Percentiles rank a stretch among this genome's conserved stretches.
Conservation (phyloP, 2,888 invertebrate genomes). For the Rhabditoides inermis region DNA sequence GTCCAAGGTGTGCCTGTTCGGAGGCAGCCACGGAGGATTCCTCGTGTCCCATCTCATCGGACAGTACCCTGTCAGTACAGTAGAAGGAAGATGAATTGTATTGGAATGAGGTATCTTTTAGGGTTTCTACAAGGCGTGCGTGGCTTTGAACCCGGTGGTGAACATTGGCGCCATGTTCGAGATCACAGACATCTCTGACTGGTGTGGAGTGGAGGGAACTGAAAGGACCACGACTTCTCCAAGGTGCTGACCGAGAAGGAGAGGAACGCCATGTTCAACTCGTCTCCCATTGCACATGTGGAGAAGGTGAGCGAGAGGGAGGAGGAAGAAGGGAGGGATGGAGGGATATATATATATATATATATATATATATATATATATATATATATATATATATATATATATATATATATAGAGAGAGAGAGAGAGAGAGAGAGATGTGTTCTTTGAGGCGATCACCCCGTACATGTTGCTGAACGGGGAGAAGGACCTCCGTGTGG, state of each 20-base stretch:
- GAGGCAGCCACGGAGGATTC: constrained; percentile 87
- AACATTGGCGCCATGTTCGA: constrained; percentile 68
- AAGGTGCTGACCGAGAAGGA: constrained; percentile 21
- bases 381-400: no score
- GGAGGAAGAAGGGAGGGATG: no score
- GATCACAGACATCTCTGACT: constrained; percentile 77
- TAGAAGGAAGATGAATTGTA: neutral
- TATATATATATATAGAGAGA: no score
- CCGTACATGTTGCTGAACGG: constrained; percentile 75
- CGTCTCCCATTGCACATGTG: constrained; percentile 43
- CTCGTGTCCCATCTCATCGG: constrained; percentile 74
- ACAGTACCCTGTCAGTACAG: constrained; percentile 63
- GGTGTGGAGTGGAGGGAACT: constrained; percentile 60
- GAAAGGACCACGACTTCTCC: constrained; percentile 32
- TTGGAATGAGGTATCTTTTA: constrained; percentile 21
- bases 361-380: no score
- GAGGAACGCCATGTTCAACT: constrained; percentile 27
- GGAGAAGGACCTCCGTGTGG: constrained; percentile 72
- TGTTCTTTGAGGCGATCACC: constrained; percentile 56
- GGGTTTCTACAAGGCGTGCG: constrained; percentile 65
- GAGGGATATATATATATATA: no score
- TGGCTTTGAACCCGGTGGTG: constrained; percentile 72
- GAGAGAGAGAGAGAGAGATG: no score
- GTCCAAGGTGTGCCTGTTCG: constrained; percentile 64
- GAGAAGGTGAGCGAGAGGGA: constrained; percentile 34